Conservation (phyloP, 2,113 vertebrate genomes). For the Bubo scandiacus region DNA sequence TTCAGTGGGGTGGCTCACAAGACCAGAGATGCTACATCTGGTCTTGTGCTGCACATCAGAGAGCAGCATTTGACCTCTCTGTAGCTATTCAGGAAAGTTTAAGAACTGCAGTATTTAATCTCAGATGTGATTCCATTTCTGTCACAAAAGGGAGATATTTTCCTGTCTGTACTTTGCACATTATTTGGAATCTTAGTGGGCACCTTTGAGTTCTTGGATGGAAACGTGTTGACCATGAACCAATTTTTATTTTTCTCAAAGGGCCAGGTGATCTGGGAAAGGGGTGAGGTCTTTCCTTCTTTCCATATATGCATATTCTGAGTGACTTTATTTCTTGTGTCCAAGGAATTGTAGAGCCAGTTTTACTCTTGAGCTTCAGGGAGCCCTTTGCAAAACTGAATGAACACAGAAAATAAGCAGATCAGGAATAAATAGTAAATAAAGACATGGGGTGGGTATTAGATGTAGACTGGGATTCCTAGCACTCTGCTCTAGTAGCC, state of each 20-base stretch:
- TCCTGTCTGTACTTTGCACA: background rate
- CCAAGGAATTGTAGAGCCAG: background rate
- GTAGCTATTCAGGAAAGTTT: background rate
- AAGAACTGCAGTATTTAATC: background rate
- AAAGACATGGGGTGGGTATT: background rate
- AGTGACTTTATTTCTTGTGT: background rate
- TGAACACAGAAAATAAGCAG: background rate
- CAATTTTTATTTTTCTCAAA: background rate
- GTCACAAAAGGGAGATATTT: background rate
- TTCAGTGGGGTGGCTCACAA: background rate
- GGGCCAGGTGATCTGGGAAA: background rate
- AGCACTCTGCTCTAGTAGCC: background rate
- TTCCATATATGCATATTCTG: background rate
- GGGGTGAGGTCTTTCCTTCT: background rate
- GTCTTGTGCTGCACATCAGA: background rate
- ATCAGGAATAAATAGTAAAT: background rate
- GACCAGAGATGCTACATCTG: background rate
- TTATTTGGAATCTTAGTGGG: background rate
- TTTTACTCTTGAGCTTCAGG: background rate
- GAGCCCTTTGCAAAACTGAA: background rate
- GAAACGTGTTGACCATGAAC: background rate
- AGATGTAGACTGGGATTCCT: background rate
- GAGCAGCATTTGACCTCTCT: background rate
- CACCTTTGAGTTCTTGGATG: background rate
- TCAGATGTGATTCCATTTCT: background rate